Percentiles rank a stretch among this genome's conserved stretches.
Conservation (phyloP, 2,888 invertebrate species). For the Lottia scabra region DNA sequence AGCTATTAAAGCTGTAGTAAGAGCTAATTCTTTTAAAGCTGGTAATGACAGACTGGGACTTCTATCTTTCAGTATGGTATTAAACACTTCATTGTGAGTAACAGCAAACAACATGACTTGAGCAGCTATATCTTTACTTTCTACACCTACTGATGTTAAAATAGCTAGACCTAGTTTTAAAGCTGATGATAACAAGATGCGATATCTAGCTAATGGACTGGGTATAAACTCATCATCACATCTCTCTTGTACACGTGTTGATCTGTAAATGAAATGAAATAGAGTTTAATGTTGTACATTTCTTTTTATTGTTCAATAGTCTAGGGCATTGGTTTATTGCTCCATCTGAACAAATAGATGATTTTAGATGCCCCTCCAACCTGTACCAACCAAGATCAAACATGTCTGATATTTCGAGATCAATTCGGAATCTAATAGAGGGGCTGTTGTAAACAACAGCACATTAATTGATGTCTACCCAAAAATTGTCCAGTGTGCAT, state of each 20-base stretch:
- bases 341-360: too few species aligned
- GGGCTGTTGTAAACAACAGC: too few species aligned
- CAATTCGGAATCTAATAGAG: too few species aligned
- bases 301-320: too few species aligned
- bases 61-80: conserved; percentile 81
- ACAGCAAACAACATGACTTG: conserved; percentile 85
- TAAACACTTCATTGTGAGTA: conserved; percentile 85
- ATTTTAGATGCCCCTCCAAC: too few species aligned
- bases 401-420: too few species aligned
- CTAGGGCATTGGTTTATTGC: too few species aligned
- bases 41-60: conserved; percentile 77
- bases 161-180: conserved; percentile 84
- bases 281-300: too few species aligned
- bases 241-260: conserved; percentile 5
- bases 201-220: conserved; percentile 79
- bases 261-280: too few species aligned
- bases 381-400: too few species aligned
- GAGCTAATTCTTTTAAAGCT: conserved; percentile 81
- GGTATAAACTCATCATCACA: conserved; percentile 69
- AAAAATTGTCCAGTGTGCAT: too few species aligned
- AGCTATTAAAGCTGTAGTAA: conserved; percentile 81
- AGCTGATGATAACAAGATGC: conserved; percentile 86
- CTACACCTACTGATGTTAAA: conserved; percentile 84
- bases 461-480: too few species aligned
- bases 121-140: conserved; percentile 84